These are phyloP conservation scores for Luperina testacea DNA, from an alignment of 2,888 invertebrate species.

Conservation along the genomic window DNA sequence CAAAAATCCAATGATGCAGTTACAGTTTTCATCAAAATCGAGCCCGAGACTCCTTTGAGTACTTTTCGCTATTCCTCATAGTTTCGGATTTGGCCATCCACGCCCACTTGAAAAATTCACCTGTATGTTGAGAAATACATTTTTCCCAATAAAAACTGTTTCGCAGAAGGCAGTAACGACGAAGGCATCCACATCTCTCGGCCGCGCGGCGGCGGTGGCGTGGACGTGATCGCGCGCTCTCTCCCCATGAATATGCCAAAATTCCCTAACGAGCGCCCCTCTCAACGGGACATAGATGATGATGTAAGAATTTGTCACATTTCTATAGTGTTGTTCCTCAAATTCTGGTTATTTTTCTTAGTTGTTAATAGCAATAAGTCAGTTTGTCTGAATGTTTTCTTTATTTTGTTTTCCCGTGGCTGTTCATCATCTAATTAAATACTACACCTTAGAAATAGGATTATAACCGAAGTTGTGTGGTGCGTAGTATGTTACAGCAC, in stretches of 20 bases:
- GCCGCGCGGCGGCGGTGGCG: constrained; percentile 85
- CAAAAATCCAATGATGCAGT: no score
- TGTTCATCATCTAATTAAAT: not conserved
- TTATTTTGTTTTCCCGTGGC: not conserved
- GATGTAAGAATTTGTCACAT: constrained; percentile 79
- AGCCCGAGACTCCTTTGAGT: no score
- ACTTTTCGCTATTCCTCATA: no score
- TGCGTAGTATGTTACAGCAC: not conserved
- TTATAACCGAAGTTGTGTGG: not conserved
- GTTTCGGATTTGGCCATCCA: no score
- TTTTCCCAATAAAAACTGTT: constrained; percentile 26
- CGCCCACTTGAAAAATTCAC: no score
- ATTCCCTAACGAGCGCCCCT: constrained; percentile 84
- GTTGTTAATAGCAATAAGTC: not conserved
- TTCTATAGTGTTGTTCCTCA: not conserved
- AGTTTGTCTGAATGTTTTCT: not conserved
- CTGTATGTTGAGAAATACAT: constrained; percentile 17
- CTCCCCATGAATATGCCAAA: constrained; percentile 94
- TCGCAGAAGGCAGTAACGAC: constrained; percentile 88
- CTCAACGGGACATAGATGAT: constrained; percentile 84
- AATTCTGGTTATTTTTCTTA: not conserved
- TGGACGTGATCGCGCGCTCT: constrained; percentile 92
- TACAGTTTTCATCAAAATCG: no score
- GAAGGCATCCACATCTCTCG: constrained; percentile 91
- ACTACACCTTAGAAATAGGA: not conserved